Conservation (phyloP, 2,888 invertebrate species). For the Schizaphis graminum region DNA sequence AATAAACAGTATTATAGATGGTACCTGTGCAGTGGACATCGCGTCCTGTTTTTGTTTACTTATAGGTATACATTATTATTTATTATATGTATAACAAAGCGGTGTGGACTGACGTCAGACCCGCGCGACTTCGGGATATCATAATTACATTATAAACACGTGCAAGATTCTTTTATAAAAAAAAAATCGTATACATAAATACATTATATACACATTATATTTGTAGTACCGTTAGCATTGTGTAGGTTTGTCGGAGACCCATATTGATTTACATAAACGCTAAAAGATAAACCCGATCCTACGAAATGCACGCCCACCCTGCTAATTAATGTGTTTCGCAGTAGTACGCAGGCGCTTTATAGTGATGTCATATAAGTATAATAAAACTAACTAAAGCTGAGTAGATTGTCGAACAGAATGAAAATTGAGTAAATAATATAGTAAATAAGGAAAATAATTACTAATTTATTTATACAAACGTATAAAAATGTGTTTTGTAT, state of each 20-base stretch:
- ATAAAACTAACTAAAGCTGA: not conserved
- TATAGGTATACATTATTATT: not conserved
- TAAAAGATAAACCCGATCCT: constrained; percentile 58
- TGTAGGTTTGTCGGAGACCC: constrained; percentile 53
- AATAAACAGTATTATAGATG: not conserved
- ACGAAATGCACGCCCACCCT: constrained; percentile 52
- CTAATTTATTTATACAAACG: not conserved
- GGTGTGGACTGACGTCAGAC: not conserved
- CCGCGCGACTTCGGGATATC: not conserved
- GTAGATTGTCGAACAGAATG: not conserved
- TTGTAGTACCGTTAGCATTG: constrained; percentile 53
- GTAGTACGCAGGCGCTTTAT: constrained; percentile 28
- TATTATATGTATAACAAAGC: not conserved
- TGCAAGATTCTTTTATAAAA: not conserved
- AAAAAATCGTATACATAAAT: not conserved
- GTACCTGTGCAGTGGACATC: not conserved
- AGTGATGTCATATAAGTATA: constrained; percentile 36
- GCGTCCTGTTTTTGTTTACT: not conserved
- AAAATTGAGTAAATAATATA: not conserved
- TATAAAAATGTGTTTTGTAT: not conserved
- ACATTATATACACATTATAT: not conserved
- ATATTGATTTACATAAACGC: constrained; percentile 64
- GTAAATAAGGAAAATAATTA: not conserved
- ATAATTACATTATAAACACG: not conserved
- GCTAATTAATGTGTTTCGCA: constrained; percentile 57